phyloP scores from a whole-genome alignment of 2,888 invertebrate species.

The Halictus quadricinctus region DNA sequence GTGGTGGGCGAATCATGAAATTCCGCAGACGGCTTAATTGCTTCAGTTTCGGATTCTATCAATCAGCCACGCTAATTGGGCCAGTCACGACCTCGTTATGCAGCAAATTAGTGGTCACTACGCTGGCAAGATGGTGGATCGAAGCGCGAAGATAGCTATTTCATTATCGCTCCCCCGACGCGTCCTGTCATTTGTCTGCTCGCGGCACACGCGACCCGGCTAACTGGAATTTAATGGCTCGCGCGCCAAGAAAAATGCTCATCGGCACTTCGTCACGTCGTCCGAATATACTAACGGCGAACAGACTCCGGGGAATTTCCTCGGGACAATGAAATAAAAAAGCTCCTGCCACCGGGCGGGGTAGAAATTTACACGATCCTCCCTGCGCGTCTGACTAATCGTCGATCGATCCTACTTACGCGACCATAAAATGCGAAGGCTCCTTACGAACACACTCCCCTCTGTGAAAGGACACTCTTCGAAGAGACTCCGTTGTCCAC shows the following conservation, averaged over 20 bases:
- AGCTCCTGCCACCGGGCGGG: neutral
- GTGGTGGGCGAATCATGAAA: constrained; percentile 46
- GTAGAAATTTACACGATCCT: neutral
- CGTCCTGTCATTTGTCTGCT: constrained; percentile 34
- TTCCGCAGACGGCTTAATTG: constrained; percentile 59
- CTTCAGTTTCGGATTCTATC: constrained; percentile 61
- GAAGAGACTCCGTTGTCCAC: neutral
- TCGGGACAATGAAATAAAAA: neutral
- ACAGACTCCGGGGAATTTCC: neutral
- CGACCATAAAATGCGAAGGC: neutral
- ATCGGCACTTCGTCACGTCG: neutral
- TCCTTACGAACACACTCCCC: neutral
- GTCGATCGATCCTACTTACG: neutral
- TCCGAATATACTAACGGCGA: neutral
- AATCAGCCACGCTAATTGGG: constrained; percentile 60
- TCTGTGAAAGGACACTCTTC: neutral
- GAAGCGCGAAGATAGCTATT: constrained; percentile 54
- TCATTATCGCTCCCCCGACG: constrained; percentile 34
- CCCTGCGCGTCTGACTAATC: neutral
- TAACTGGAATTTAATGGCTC: constrained; percentile 5
- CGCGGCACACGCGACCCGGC: neutral
- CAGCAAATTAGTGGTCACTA: constrained; percentile 60
- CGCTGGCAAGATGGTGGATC: constrained; percentile 49
- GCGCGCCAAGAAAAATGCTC: neutral
- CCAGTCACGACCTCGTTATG: constrained; percentile 60